Base-by-base conservation (phyloP, 2,888 invertebrate species). In the Archips xylosteana region DNA sequence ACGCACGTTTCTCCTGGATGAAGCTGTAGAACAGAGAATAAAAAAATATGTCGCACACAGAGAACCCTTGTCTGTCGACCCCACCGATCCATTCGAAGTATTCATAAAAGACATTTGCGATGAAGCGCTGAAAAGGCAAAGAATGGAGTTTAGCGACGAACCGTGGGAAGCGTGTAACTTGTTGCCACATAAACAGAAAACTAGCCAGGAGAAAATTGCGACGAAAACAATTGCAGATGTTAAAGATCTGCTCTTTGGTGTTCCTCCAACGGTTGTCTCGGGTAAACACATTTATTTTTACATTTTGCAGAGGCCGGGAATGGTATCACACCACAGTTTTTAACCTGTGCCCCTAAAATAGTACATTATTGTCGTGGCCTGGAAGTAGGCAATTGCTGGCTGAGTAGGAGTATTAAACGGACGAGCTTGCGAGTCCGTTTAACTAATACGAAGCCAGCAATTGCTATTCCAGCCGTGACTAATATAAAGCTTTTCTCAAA, bases 161-260 rank as follows among this genome's bases (percentile, higher is more conserved):
- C 93, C 92, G 0, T 94, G 94, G 94, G 90, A 92, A 42, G 83
- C 92, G 0, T 90, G 87, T 70, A 90, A 91, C 72, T 76, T 89
- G n/a, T 75, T 89, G 5, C 92, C 91, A 0, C 87, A 87, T 54
- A 89, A 87, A 75, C 84, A 85, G 0, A 81, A 77, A 9, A 76
- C 82, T 0, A 84, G 82, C 32, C 63, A 74, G 0, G 81, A 85
- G 3, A 85, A 87, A 47, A 72, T 90, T 8, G 83, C 84, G 1
- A 77, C 80, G 9, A 84, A 79, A 23, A 85, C 88, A 1, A 77
- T 85, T 1, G 51, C 76, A 0, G 92, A 92, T 34, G 75, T 93
- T 0, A 81, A 81, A 23, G 90, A 91, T 32, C 86, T 92, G 15
- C 79, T 93, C 9, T 83, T 86, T 0, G 84, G 87, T 5, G 88